phyloP scores from a whole-genome alignment of 2,113 vertebrate species.

The Noturus placidus region DNA sequence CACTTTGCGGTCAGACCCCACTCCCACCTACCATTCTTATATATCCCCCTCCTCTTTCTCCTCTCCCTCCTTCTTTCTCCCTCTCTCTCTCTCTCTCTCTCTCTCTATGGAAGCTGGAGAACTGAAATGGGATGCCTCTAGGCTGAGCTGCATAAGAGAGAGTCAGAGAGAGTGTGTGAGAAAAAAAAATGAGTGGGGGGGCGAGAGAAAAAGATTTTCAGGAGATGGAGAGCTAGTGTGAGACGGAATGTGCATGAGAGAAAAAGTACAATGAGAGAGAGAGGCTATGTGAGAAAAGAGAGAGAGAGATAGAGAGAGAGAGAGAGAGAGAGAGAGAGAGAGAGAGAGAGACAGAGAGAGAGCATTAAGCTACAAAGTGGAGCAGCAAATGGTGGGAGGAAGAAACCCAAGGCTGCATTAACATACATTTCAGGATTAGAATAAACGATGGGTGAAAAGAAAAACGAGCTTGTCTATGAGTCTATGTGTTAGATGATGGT shows the following conservation, averaged over 20 bases:
- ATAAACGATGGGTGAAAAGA: conserved; percentile 55
- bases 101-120: conserved; percentile 71
- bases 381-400: conserved; percentile 67
- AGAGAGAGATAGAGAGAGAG: conserved; percentile 1
- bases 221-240: neutral
- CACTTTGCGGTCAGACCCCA: conserved; percentile 77
- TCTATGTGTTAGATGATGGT: conserved; percentile 43
- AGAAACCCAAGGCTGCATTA: conserved; percentile 68
- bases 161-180: conserved; percentile 20
- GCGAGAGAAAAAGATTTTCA: conserved; percentile 12
- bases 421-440: conserved; percentile 66
- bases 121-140: conserved; percentile 76
- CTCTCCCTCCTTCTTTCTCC: conserved; percentile 42
- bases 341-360: conserved; percentile 42
- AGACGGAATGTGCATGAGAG: conserved; percentile 29
- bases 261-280: conserved; percentile 36
- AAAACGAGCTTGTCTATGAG: conserved; percentile 28
- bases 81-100: conserved; percentile 59
- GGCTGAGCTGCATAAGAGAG: conserved; percentile 60
- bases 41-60: conserved; percentile 37
- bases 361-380: conserved; percentile 71
- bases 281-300: conserved; percentile 11
- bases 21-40: conserved; percentile 58
- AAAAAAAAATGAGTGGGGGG: neutral
- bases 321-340: neutral